A percentile compares a stretch with the other conserved stretches of the same genome.
Conservation (phyloP, 2,888 invertebrate species). For the Parelbella ahira region DNA sequence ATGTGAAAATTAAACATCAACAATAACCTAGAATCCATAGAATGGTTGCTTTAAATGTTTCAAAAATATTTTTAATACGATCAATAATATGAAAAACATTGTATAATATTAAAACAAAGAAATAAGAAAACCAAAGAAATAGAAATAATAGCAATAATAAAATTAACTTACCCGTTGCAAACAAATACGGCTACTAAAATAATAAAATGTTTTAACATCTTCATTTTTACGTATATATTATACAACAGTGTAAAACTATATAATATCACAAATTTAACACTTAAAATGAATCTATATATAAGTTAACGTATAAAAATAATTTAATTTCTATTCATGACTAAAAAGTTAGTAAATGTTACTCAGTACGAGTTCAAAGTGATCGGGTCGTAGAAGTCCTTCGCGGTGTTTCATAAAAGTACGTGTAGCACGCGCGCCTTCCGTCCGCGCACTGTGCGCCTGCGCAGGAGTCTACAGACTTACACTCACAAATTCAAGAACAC, state of each 20-base stretch:
- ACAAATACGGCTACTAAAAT: conserved; percentile 37
- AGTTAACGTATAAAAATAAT: conserved; percentile 27
- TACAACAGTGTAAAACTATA: conserved; percentile 17
- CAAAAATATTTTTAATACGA: too few species aligned
- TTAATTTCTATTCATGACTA: conserved; percentile 41
- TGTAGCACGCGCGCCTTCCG: conserved; percentile 41
- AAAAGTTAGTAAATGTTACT: conserved; percentile 32
- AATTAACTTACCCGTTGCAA: conserved; percentile 46
- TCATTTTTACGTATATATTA: conserved; percentile 9
- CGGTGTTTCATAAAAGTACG: conserved; percentile 33
- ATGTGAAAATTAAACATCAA: too few species aligned
- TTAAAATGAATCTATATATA: conserved; percentile 40
- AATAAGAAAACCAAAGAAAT: too few species aligned
- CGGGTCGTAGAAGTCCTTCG: conserved; percentile 33
- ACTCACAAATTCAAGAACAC: conserved; percentile 24
- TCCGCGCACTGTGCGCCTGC: conserved; percentile 42
- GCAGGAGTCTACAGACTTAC: conserved; percentile 23
- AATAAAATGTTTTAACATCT: conserved; percentile 35
- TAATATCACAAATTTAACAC: conserved; percentile 35
- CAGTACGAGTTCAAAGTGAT: conserved; percentile 35
- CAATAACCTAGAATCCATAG: too few species aligned
- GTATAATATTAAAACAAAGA: too few species aligned
- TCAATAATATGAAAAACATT: too few species aligned
- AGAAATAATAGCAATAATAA: too few species aligned
- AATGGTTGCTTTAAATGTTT: too few species aligned